These are phyloP conservation scores for Drosophila obscura DNA, from an alignment of 1,140 invertebrate genomes.

Conservation along the genomic window DNA sequence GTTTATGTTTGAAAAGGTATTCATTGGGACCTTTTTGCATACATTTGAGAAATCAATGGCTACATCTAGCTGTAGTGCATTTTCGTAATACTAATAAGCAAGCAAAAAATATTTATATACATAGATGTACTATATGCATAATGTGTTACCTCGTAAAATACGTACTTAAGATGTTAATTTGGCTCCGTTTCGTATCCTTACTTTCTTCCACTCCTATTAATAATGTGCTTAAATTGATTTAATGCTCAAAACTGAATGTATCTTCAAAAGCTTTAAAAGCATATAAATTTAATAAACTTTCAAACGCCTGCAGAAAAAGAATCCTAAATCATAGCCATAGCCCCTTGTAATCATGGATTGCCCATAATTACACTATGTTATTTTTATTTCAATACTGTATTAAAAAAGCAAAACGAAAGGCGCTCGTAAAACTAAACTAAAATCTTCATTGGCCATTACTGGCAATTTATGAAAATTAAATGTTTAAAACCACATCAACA, in stretches of 20 bases:
- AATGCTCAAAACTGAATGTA: slow-evolving; percentile 16
- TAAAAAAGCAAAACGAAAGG: too few relatives aligned
- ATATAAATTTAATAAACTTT: too few relatives aligned
- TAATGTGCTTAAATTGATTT: not conserved
- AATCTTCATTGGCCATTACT: too few relatives aligned
- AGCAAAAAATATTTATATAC: slow-evolving; percentile 15
- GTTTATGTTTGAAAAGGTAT: not conserved
- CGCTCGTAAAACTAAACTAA: too few relatives aligned
- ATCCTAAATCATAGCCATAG: too few relatives aligned
- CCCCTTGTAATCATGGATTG: too few relatives aligned
- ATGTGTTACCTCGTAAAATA: slow-evolving; percentile 58
- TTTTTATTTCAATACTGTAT: too few relatives aligned
- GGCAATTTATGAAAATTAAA: too few relatives aligned
- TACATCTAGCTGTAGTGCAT: slow-evolving; percentile 4
- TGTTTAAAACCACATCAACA: too few relatives aligned
- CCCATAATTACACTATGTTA: too few relatives aligned
- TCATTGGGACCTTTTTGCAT: slow-evolving; percentile 3
- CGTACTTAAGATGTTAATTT: slow-evolving; percentile 63
- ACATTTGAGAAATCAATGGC: not conserved
- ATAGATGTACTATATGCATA: slow-evolving; percentile 25
- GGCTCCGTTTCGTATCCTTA: slow-evolving; percentile 17
- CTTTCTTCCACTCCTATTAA: slow-evolving; percentile 15
- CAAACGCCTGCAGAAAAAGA: too few relatives aligned
- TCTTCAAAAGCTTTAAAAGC: slow-evolving; percentile 1
- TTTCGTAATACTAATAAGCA: slow-evolving; percentile 10